phyloP scores from a whole-genome alignment of 2,888 invertebrate species.

The Andrena hattorfiana region DNA sequence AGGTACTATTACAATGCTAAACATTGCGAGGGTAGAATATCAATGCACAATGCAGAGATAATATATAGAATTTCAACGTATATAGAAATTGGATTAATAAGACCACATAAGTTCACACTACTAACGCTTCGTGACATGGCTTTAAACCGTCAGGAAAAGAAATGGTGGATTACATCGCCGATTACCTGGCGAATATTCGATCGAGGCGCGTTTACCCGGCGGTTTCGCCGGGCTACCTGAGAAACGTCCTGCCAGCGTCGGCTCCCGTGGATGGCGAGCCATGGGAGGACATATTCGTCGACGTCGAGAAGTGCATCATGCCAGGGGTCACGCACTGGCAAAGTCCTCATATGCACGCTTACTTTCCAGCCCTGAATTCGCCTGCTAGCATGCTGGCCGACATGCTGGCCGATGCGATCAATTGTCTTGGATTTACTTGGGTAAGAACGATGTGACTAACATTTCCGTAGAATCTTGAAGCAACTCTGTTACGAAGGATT shows the following conservation, averaged over 20 bases:
- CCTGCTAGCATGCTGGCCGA: conserved; percentile 98
- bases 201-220: conserved; percentile 96
- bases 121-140: neutral
- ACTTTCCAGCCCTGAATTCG: conserved; percentile 97
- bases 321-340: conserved; percentile 99
- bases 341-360: conserved; percentile 99
- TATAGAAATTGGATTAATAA: neutral
- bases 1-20: neutral
- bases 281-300: conserved; percentile 96
- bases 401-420: conserved; percentile 97
- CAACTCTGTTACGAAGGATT: neutral
- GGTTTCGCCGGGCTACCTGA: conserved; percentile 97
- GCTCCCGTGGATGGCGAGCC: conserved; percentile 95
- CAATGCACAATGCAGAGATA: neutral
- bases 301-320: conserved; percentile 97
- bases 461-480: neutral
- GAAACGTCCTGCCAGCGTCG: conserved; percentile 92
- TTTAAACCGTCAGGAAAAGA: conserved; percentile 91
- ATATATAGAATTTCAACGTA: neutral
- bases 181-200: conserved; percentile 96
- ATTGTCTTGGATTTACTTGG: conserved; percentile 98
- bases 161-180: conserved; percentile 99
- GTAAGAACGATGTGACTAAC: conserved; percentile 86
- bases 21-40: neutral
- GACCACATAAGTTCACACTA: neutral